A percentile compares a stretch with the other conserved stretches of the same genome.
phyloP scores from a whole-genome alignment of 2,797 vertebrate species.

The Onychomys leucogaster region DNA sequence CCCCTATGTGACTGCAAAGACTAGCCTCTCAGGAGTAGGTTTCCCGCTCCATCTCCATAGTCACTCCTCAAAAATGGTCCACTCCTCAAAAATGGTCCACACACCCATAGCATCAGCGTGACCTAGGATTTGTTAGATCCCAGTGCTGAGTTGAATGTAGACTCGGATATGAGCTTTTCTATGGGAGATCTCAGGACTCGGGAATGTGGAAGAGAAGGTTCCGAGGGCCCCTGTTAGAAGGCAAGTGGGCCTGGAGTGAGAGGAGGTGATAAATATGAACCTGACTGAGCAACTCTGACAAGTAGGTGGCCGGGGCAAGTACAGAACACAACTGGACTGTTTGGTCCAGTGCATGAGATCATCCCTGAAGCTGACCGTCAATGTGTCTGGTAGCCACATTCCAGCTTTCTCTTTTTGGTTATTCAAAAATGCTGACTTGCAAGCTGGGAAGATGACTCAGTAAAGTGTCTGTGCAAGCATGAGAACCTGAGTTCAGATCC shows the following conservation, averaged over 20 bases:
- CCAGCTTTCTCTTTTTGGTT: neutral
- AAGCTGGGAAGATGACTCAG: neutral
- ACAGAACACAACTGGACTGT: rapidly evolving
- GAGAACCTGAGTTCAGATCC: neutral
- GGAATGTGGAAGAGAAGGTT: rapidly evolving
- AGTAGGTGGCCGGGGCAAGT: neutral
- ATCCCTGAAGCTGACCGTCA: neutral
- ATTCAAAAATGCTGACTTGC: neutral
- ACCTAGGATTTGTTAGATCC: neutral
- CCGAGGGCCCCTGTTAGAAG: neutral
- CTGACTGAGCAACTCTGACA: rapidly evolving
- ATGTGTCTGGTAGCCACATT: neutral
- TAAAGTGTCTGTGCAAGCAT: neutral
- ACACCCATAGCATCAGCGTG: rapidly evolving
- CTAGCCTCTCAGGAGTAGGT: no score
- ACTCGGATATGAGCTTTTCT: rapidly evolving
- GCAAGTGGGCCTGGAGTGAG: rapidly evolving
- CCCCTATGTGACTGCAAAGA: neutral
- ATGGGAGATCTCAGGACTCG: rapidly evolving
- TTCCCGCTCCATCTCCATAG: neutral
- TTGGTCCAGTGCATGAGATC: neutral
- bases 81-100: neutral
- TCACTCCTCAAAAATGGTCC: neutral
- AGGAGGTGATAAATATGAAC: rapidly evolving
- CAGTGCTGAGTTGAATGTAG: rapidly evolving